These are phyloP conservation scores for Wasmannia auropunctata DNA, from an alignment of 1,140 invertebrate genomes.

Conservation along the genomic window DNA sequence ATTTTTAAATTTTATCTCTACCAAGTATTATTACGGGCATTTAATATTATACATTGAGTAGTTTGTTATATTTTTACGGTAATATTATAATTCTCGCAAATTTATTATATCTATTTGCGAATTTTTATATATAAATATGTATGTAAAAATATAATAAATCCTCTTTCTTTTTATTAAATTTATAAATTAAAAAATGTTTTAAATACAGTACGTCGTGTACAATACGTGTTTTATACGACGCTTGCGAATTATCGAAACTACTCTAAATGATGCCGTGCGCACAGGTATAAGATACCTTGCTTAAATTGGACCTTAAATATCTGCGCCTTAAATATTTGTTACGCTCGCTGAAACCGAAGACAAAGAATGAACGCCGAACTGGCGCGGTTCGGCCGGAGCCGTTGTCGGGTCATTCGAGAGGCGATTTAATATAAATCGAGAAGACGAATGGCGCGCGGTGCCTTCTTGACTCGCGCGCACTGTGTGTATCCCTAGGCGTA, in stretches of 20 bases:
- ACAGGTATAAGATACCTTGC: background rate
- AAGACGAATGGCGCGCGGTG: constrained; percentile 81
- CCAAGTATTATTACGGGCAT: background rate
- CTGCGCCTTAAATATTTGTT: background rate
- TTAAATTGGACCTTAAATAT: constrained; percentile 21
- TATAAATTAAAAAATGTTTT: background rate
- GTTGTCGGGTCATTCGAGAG: constrained; percentile 76
- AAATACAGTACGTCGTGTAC: background rate
- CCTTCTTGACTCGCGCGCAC: constrained; percentile 74
- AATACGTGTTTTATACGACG: background rate
- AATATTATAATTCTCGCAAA: background rate
- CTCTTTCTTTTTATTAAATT: background rate
- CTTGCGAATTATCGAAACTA: background rate
- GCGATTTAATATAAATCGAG: constrained; percentile 83
- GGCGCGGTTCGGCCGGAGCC: constrained; percentile 32
- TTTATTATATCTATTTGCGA: background rate
- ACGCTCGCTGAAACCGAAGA: background rate
- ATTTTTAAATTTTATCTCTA: background rate
- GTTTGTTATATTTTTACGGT: background rate
- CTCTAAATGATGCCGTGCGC: background rate
- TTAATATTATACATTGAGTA: background rate
- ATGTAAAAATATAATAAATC: background rate
- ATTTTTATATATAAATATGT: background rate
- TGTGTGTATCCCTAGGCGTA: constrained; percentile 80
- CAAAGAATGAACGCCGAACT: constrained; percentile 47